A percentile compares a stretch with the other conserved stretches of the same genome.
Conservation (phyloP, 2,888 invertebrate species). For the Microchrysa polita region DNA sequence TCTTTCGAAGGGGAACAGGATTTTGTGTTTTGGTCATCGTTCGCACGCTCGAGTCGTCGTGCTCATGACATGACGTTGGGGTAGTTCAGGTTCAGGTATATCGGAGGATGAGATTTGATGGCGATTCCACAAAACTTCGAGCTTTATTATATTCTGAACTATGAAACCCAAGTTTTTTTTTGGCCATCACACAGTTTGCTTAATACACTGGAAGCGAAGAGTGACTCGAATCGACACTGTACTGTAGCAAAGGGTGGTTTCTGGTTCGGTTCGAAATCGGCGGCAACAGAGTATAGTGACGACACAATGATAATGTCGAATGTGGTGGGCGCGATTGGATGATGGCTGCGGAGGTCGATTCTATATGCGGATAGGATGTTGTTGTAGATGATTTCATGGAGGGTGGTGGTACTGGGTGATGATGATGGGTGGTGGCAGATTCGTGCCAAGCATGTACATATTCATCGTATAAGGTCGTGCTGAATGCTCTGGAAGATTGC, state of each 20-base stretch:
- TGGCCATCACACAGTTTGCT: too few species aligned
- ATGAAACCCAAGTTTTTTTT: neutral
- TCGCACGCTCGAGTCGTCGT: constrained; percentile 6
- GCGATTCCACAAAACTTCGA: neutral
- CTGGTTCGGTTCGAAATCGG: constrained; percentile 1
- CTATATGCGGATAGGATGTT: neutral
- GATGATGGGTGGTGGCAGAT: too few species aligned
- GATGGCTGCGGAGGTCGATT: neutral
- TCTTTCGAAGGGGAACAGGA: constrained; percentile 8
- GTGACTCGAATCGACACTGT: too few species aligned
- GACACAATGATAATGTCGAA: constrained; percentile 11
- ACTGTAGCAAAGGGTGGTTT: neutral
- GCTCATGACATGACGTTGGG: too few species aligned
- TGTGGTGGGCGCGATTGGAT: neutral
- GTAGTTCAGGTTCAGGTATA: neutral
- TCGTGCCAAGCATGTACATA: too few species aligned
- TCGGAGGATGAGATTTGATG: neutral
- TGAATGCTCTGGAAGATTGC: constrained; percentile 24
- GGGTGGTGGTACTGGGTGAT: neutral
- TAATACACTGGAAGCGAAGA: neutral
- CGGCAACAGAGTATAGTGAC: constrained; percentile 7
- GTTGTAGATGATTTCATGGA: neutral
- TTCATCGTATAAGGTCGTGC: constrained; percentile 24
- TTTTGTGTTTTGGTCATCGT: constrained; percentile 25
- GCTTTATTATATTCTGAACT: constrained; percentile 25